phyloP scores from a whole-genome alignment of 2,113 vertebrate species.

The Thamnophis sirtalis region DNA sequence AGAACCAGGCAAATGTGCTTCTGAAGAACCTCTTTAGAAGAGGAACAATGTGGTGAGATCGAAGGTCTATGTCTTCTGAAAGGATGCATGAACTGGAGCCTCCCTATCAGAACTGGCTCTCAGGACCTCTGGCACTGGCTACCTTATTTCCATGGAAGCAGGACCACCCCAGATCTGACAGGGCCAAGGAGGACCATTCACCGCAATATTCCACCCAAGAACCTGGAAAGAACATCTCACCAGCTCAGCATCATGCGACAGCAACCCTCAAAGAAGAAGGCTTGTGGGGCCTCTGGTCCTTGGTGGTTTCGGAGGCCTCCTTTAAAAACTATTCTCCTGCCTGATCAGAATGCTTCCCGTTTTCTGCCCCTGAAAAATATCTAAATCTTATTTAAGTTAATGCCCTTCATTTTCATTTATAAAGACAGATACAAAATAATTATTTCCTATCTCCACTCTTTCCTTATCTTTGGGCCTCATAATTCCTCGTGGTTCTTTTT shows the following conservation, averaged over 20 bases:
- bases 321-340: conserved; percentile 63
- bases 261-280: rapidly evolving
- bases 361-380: conserved; percentile 71
- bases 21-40: not conserved
- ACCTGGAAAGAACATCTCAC: not conserved
- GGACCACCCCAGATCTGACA: rapidly evolving
- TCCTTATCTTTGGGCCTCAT: conserved; percentile 77
- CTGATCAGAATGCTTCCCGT: conserved; percentile 70
- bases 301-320: conserved; percentile 65
- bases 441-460: conserved; percentile 76
- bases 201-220: not conserved
- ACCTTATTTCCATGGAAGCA: not conserved
- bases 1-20: not conserved
- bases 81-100: not conserved
- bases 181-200: rapidly evolving
- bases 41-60: not conserved
- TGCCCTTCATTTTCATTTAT: conserved; percentile 82
- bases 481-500: conserved; percentile 68
- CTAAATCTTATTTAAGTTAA: conserved; percentile 79
- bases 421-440: conserved; percentile 82
- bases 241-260: not conserved
- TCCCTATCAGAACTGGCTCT: not conserved
- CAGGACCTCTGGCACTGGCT: too few relatives aligned
- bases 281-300: not conserved
- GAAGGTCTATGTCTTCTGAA: not conserved